Base-by-base conservation (phyloP, 1,140 invertebrate genomes). In the Akabosia matsudoensis region DNA sequence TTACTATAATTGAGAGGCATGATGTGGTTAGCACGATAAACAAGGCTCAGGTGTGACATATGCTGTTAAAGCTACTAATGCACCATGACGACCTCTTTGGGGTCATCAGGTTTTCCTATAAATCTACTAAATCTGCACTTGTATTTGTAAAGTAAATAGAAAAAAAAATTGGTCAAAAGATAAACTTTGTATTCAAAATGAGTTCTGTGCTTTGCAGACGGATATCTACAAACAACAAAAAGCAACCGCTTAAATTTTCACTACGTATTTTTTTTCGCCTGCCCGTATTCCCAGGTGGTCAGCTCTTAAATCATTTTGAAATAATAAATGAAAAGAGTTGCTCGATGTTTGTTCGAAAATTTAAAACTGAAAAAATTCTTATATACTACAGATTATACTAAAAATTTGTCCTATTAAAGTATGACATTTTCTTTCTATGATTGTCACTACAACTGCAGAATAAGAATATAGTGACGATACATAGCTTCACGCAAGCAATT, bases 271-370 rank as follows among this genome's bases (percentile, higher is more conserved):
- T 56, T 24, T 4, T 24, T 56, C 54, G 28, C 4, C 30, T 67
- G 61, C 61, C 10, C 28, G 24, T 67, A 30, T 67, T 72, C 70
- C 70, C 70, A 72, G 70, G 70, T 72, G 70, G 70, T 28, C 70
- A 72, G 34, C 37, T 34, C 34, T 22, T 51, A 72, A 72, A 72
- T 72, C 70, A 67, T 67, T 4, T 45, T 10, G 37, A 45, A 45
- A 45, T 10, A 45, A 45, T 10, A 10, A 45, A 45, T 45, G 18
- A 45, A 45, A n/a, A 45, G 18, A 45, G 37, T 45, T 45, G 37
- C 18, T 7, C 18, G 7, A 45, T 45, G 37, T 45, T 18, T 7
- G 7, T 45, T 45, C 37, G 37, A 7, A 18, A 45, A 45, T 10
- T 10, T 10, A 45, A 45, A 45, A 45, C 37, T n/a, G n/a, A 45